Conservation (phyloP, 2,888 invertebrate species). For the Mantis religiosa region DNA sequence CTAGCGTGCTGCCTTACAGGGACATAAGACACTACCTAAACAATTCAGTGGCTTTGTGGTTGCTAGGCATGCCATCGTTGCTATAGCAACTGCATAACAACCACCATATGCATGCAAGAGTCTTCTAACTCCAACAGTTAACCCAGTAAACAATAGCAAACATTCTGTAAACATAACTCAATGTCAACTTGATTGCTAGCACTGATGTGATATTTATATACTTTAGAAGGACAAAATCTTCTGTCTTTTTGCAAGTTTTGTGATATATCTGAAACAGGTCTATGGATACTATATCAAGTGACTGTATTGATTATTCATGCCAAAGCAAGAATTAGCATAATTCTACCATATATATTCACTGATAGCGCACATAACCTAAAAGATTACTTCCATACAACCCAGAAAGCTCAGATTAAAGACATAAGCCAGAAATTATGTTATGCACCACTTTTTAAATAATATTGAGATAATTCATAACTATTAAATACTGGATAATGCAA, state of each 20-base stretch:
- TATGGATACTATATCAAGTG: not conserved
- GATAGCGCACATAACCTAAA: not conserved
- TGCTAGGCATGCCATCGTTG: not conserved
- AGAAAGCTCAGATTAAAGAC: not conserved
- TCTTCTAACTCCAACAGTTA: not conserved
- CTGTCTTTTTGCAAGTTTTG: not conserved
- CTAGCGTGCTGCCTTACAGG: not conserved
- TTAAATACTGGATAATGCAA: no score
- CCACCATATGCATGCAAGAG: not conserved
- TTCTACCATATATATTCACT: not conserved
- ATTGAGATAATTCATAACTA: no score
- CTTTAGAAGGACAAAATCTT: not conserved
- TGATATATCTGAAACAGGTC: not conserved
- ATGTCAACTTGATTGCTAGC: not conserved
- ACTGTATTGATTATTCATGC: not conserved
- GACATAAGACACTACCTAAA: not conserved
- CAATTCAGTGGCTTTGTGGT: slow-evolving; percentile 4
- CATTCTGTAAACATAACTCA: not conserved
- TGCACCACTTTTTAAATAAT: no score
- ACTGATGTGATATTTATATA: not conserved
- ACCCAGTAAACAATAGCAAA: not conserved
- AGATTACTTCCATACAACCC: not conserved
- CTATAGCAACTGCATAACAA: not conserved
- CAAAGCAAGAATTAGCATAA: not conserved
- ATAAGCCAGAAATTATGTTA: no score